Base-by-base conservation (phyloP, 2,113 vertebrate genomes). In the Megaleporinus macrocephalus region DNA sequence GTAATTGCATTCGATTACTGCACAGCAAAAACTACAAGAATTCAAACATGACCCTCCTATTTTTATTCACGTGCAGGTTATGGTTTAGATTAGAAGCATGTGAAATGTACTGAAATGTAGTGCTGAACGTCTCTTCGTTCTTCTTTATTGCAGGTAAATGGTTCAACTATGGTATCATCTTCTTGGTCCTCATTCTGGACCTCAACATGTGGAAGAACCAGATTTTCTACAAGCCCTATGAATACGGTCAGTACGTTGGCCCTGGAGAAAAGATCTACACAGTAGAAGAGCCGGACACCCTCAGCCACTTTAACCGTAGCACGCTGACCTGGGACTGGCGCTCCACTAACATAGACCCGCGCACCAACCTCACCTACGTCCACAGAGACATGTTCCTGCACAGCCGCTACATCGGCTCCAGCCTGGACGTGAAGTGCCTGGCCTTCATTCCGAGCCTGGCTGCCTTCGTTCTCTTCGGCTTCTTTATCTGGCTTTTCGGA, bases 151-250 rank as follows among this genome's bases (percentile, higher is more conserved):
- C 93, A 99, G 98, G 98, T 57, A 99, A 99, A 92, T 99, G 98
- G 98, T 99, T 99, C 92, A 99, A 99, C 93, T 99, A 99, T 49
- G 97, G 98, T 26, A 98, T 99, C 90, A 99, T 99, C 92, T 98
- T 98, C 88, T 95, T 99, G 0, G 98, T 99, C 86, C 92, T 99
- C 87, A 99, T 99, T 87, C 92, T 99, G 95, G 97, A 99, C 90
- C 94, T 99, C 14, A 99, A 99, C 91, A 99, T 99, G 97, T 99
- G 98, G 98, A 99, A 99, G 92, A 99, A 99, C 88, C 97, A 99
- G 93, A 99, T 99, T 92, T 99, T 99, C 93, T 99, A 99, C 90
- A 95, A 96, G 84, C 97, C 98, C 87, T 96, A 97, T 20, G 96
- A 98, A 86, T 99, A 99, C 13, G 98, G 98, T 5, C 98, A 99